Conservation (phyloP, 2,797 vertebrate genomes). For the Sylvilagus floridanus region DNA sequence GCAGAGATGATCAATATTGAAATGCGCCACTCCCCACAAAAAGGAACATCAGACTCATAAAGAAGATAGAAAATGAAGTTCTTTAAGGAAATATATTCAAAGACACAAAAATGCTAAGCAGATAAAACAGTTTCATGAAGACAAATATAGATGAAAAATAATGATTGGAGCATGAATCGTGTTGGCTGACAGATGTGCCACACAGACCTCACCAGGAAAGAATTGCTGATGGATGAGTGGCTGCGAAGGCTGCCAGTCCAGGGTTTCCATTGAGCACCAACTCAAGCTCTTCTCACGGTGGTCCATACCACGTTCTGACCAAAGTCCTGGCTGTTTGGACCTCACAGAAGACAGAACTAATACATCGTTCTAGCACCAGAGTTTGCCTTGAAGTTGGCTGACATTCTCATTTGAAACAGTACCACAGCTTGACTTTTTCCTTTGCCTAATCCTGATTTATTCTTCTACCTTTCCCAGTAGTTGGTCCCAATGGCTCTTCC, state of each 20-base stretch:
- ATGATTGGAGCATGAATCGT: not conserved
- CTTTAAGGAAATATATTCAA: not conserved
- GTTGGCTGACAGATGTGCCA: not conserved
- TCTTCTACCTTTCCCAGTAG: not conserved
- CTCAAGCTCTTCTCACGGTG: not conserved
- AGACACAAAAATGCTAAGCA: not conserved
- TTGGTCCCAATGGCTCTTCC: not conserved
- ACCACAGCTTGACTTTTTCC: not conserved
- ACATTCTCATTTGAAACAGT: not conserved
- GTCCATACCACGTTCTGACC: not conserved
- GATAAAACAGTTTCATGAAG: not conserved
- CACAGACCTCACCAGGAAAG: rapidly evolving
- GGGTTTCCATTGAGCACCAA: not conserved
- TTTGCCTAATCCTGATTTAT: not conserved
- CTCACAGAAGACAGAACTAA: rapidly evolving
- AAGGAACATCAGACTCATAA: not conserved
- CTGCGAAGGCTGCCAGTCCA: rapidly evolving
- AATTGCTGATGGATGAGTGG: not conserved
- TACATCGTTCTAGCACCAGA: not conserved
- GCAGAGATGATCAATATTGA: not conserved
- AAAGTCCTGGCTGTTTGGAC: not conserved
- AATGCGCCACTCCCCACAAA: rapidly evolving
- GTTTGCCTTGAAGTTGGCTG: not conserved
- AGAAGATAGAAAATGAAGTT: not conserved
- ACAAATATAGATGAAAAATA: not conserved